Base-by-base conservation (phyloP, 2,113 vertebrate genomes). In the Morone saxatilis region DNA sequence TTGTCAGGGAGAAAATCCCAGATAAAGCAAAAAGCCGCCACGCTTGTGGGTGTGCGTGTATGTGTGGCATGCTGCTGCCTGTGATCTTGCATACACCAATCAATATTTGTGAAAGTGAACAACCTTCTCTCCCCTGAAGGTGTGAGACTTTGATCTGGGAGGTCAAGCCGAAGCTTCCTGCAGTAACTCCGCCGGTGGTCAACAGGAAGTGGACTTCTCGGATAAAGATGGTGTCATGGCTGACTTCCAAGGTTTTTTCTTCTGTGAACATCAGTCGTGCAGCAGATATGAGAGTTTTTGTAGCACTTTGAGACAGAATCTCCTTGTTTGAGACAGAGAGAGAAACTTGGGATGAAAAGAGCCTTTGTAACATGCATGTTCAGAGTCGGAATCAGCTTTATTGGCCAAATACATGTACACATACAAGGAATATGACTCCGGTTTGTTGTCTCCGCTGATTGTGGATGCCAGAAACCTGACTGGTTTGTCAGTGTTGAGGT, bases 1-100 rank as follows among this genome's bases (percentile, higher is more conserved):
- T 69, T 85, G 88, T 88, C 83, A 86, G 78, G 45, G 36, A 85
- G 71, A 83, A 59, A 86, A 84, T 84, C 88, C 72, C 67, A 75
- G 67, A 88, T 88, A 75, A 78, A 84, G 82, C 74, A 56, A 38
- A 22, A 76, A 76, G 80, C 40, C 1, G 4, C 14, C 56, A 8
- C 19, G 41, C 43, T 22, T 68, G 67, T 41, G 43, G 2, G 71
- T 54, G 20, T 2, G 67, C 1, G 72, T 65, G 68, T 45, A 53
- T 22, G 53, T 66, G 19, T 65, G 75, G 36, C 38, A 10, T 66
- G 77, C 75, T 82, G 84, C 22, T 19, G 76, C 68, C 65, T 84
- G 56, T 83, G 79, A 72, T 87, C 75, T 61, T 47, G 1, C 63
- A 77, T 53, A 73, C 70, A 68, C 17, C 0, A 83, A 90, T 91